Percentiles rank a stretch among this genome's conserved stretches.
phyloP scores from a whole-genome alignment of 2,113 vertebrate genomes.

The Pampusana beccarii region DNA sequence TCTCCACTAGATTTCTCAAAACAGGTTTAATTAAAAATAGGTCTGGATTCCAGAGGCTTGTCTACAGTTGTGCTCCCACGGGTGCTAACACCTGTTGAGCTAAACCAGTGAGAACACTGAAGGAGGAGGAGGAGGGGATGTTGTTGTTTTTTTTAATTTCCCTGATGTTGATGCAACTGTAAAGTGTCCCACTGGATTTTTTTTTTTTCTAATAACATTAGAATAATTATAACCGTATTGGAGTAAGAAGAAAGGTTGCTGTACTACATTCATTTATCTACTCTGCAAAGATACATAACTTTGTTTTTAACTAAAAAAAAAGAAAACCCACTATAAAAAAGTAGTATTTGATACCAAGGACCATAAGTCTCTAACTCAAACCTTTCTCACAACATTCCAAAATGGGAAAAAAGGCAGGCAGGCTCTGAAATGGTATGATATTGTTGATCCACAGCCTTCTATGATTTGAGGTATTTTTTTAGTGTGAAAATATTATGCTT shows the following conservation, averaged over 20 bases:
- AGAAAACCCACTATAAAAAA: not conserved
- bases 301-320: not conserved
- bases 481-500: constrained; percentile 68
- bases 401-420: not conserved
- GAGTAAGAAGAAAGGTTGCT: not conserved
- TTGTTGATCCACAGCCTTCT: constrained; percentile 65
- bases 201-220: not conserved
- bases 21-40: constrained; percentile 66
- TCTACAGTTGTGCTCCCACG: constrained; percentile 52
- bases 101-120: not conserved
- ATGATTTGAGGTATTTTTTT: constrained; percentile 65
- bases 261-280: not conserved
- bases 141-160: constrained; percentile 15
- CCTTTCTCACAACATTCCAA: constrained; percentile 15
- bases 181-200: not conserved
- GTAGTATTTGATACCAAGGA: not conserved
- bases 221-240: not conserved
- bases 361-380: not conserved
- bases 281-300: not conserved
- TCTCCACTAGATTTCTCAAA: constrained; percentile 48
- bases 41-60: constrained; percentile 51
- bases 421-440: constrained; percentile 47
- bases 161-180: not conserved
- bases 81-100: constrained; percentile 52
- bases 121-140: not conserved